Evolutionary conservation across 2,888 invertebrate species (phyloP).

Genomic region (Ochropleura plecta): DNA sequence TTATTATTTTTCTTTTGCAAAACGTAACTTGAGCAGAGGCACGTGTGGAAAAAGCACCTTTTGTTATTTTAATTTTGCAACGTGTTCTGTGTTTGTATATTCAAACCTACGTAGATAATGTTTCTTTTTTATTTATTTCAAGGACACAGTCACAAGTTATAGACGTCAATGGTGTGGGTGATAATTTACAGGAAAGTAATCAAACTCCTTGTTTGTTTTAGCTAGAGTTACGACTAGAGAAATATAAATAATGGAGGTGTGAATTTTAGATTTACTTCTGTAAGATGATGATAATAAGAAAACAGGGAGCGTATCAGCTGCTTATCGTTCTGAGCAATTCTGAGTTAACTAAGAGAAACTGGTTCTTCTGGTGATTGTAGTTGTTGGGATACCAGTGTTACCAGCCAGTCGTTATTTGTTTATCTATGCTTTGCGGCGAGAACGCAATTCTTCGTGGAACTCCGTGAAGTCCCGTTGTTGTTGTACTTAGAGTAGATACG

Average conservation of each 20-base stretch:
- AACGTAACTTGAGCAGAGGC: constrained; percentile 84
- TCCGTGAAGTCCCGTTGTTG: constrained; percentile 37
- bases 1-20: constrained; percentile 83
- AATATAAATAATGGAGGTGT: constrained; percentile 49
- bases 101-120: constrained; percentile 50
- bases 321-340: constrained; percentile 55
- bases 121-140: constrained; percentile 42
- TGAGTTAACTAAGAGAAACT: constrained; percentile 58
- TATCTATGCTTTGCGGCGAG: constrained; percentile 41
- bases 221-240: constrained; percentile 31
- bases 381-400: constrained; percentile 40
- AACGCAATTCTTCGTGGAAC: constrained; percentile 42
- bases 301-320: constrained; percentile 50
- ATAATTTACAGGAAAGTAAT: constrained; percentile 54
- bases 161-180: constrained; percentile 38
- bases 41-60: constrained; percentile 82
- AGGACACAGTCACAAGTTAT: constrained; percentile 25
- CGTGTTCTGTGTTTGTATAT: constrained; percentile 62
- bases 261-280: constrained; percentile 54
- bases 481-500: neutral
- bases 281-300: constrained; percentile 46
- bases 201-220: constrained; percentile 44
- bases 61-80: constrained; percentile 83
- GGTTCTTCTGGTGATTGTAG: constrained; percentile 60
- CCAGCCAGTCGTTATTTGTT: constrained; percentile 52